Conservation (phyloP, 2,113 vertebrate species). For the Paracanthobrama guichenoti region DNA sequence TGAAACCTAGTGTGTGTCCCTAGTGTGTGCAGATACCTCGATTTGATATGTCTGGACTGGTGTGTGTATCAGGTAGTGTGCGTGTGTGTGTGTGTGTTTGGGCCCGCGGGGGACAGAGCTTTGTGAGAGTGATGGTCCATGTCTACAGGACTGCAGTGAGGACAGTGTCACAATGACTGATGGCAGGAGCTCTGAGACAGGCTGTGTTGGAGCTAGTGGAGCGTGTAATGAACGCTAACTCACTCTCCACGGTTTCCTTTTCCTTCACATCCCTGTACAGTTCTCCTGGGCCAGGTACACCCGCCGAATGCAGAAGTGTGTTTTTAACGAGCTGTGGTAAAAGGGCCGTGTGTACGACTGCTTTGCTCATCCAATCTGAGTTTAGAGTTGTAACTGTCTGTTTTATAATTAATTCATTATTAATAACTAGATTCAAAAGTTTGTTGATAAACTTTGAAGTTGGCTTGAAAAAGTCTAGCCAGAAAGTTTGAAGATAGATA, state of each 20-base stretch:
- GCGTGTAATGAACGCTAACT: constrained; percentile 76
- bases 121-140: constrained; percentile 53
- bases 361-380: neutral
- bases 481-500: no score
- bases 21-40: neutral
- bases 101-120: constrained; percentile 18
- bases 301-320: constrained; percentile 44
- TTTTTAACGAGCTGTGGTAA: constrained; percentile 50
- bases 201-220: constrained; percentile 63
- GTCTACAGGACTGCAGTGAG: constrained; percentile 47
- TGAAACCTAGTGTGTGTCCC: neutral
- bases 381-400: neutral
- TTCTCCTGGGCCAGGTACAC: constrained; percentile 43
- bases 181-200: constrained; percentile 44
- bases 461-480: no score
- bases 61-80: constrained; percentile 21
- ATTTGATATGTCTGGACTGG: constrained; percentile 14
- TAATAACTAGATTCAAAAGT: no score
- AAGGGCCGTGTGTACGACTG: neutral
- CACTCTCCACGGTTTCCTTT: constrained; percentile 31
- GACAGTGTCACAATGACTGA: constrained; percentile 38
- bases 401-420: neutral
- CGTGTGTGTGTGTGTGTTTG: constrained; percentile 46
- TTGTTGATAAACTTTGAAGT: no score
- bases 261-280: constrained; percentile 32